Base-by-base conservation (phyloP, 1,140 invertebrate genomes). In the Bombyx mandarina region DNA sequence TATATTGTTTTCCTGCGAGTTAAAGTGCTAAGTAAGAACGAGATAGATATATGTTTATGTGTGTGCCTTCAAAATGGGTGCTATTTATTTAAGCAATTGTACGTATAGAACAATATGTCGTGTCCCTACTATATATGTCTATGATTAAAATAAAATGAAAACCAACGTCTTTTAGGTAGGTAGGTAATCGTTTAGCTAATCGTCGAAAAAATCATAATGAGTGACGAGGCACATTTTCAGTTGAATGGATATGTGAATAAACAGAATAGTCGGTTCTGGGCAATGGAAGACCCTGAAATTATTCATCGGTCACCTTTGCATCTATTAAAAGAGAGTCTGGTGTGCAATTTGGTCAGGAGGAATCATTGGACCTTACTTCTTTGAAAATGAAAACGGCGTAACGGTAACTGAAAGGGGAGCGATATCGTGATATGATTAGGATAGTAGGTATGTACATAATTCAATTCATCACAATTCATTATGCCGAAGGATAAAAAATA, bases 321-420 rank as follows among this genome's bases (percentile, higher is more conserved):
- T 63, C 62, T 76, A 22, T 58, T 71, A 65, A 61, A 61, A 45
- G 68, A 45, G 68, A 60, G 73, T 80, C 68, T 78, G 66, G 70
- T 73, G 67, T 54, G 65, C 26, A 56, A 57, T 66, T 58, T 79
- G 12, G 12, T 18, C 12, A 18, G 12, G 1, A 18, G 12, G 12
- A 18, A 18, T 18, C 12, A 18, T 18, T 57, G 67, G 79, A 43
- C 73, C 70, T 46, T 79, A 71, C 53, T 78, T 82, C 55, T 81
- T 82, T 54, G 55, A 71, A 73, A 62, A 73, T 47, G 60, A 75
- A 8, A 58, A 12, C 57, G 63, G 64, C 10, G 45, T 60, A 45
- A 58, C 49, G 12, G 63, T 76, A 48, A 74, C 69, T 7, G 75
- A 75, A 72, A 63, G 70, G 60, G 22, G 71, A 68, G 6, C 65